Base-by-base conservation (phyloP, 2,888 invertebrate species). In the Drosophila mimica region DNA sequence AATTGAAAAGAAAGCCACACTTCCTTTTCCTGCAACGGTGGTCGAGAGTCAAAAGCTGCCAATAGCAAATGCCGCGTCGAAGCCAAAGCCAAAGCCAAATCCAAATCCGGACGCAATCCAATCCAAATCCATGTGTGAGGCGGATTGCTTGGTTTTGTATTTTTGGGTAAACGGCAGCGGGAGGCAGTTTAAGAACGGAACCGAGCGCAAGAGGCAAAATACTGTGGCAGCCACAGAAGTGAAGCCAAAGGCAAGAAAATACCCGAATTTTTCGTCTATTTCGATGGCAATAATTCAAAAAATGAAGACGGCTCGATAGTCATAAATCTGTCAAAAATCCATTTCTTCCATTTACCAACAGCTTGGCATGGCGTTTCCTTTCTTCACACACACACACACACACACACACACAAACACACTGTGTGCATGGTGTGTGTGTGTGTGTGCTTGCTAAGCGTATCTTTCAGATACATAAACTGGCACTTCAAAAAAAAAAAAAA, bases 311-410 rank as follows among this genome's bases (percentile, higher is more conserved):
- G 93, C 92, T 91, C 92, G 92, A 92, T 92, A 93, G 93, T 92
- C 92, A 92, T 92, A 92, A 92, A 92, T 92, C 92, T 92, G 92
- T 92, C 92, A 92, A 92, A 92, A 92, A 92, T 93, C 92, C 93
- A 92, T 92, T 92, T 92, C 92, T 92, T 92, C 82, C 90, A 92
- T 92, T 91, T 86, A 76, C 89, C 81, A 89, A 89, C 91, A 82
- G 77, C 82, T 74, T 82, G 81, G 76, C 82, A 74, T 79, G 82
- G 83, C 88, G 87, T 91, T 88, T 88, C 87, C 91, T 90, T 84
- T 69, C 79, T 73, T 72, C 66, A 66, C 63, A 60, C 34, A 15
- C 46, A 25, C 46, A 20, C 43, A 43, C 38, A n/a, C 38, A 38
- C 38, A 38, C 17, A 38, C 11, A 38, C 38, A 34, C 33, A 36